These are phyloP conservation scores for Drosophila biarmipes DNA, from an alignment of 1,140 invertebrate species.

Conservation along the genomic window DNA sequence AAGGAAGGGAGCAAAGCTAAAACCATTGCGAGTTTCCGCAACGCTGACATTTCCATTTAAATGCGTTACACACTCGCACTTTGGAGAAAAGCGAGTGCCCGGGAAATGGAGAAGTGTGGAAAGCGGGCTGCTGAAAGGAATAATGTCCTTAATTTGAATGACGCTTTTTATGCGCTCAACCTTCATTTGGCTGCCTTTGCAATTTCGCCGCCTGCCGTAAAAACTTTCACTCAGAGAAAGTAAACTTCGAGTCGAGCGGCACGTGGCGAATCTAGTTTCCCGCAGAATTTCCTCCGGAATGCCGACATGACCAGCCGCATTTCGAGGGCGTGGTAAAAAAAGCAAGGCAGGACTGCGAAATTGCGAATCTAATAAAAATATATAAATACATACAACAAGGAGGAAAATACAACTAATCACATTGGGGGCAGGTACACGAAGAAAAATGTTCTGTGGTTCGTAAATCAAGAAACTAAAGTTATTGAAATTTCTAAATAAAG, in stretches of 20 bases:
- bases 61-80: constrained; percentile 56
- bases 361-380: constrained; percentile 71
- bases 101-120: not conserved
- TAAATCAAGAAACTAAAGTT: too few species aligned
- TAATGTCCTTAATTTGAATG: constrained; percentile 78
- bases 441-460: too few species aligned
- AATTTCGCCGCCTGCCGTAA: constrained; percentile 36
- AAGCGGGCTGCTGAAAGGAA: constrained; percentile 12
- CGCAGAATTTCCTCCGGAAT: constrained; percentile 15
- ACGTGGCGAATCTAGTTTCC: constrained; percentile 39
- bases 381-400: constrained; percentile 48
- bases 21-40: constrained; percentile 49
- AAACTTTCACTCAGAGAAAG: constrained; percentile 48
- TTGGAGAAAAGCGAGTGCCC: constrained; percentile 9
- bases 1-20: constrained; percentile 26
- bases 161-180: constrained; percentile 66
- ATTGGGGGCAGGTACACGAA: constrained; percentile 10
- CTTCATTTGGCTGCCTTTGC: constrained; percentile 31
- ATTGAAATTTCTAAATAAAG: too few species aligned
- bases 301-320: constrained; percentile 8
- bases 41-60: constrained; percentile 63
- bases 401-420: constrained; percentile 42
- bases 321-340: constrained; percentile 25
- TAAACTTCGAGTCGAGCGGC: constrained; percentile 33
- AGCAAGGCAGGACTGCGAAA: constrained; percentile 40